Evolutionary conservation across 2,888 invertebrate species (phyloP), one percentile per base, ranked within the genome.

Genomic region (Scaptomyza polygonia): DNA sequence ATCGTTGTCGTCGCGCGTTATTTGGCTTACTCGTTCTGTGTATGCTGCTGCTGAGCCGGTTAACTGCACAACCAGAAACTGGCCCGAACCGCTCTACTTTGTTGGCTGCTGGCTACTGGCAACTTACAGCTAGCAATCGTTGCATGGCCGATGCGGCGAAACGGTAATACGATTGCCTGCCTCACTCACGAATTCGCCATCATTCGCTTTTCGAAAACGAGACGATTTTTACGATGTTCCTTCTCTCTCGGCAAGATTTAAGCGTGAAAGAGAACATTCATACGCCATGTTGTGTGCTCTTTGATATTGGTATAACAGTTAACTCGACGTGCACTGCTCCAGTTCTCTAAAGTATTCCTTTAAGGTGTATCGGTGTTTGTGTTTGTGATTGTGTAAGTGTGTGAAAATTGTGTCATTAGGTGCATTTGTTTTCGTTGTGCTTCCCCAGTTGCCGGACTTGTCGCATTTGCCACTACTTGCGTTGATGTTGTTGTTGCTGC

Each of bases 371-470:
- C 18, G n/a, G 11, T 5, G n/a, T 42, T 9, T 48, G 30, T 32
- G 34, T 42, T 47, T 32, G 29, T 29, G 27, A 47, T 51, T 58
- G 47, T 53, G 54, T 66, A 47, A 45, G 69, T 72, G 63, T 76
- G 68, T 71, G 64, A 54, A 84, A 85, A 86, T 77, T 85, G 86
- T 85, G 84, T 85, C 84, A 85, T 85, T 85, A 85, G 84, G 84
- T 86, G 84, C 84, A 86, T 86, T 85, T 85, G 84, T 86, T 86
- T 84, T 86, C 77, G 74, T 81, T 80, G 71, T 77, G 77, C 84
- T 77, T 63, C 63, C 56, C 62, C 64, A 74, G 45, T 64, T 54
- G 64, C 63, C 66, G 58, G 45, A 56, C 67, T 67, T 71, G 69
- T 64, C 77, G 69, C 74, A 59, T 62, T 65, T 61, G 61, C 65